Percentiles rank a stretch among this genome's conserved stretches.
Conservation (phyloP, 1,140 invertebrate genomes). For the Meloidogyne hapla region DNA sequence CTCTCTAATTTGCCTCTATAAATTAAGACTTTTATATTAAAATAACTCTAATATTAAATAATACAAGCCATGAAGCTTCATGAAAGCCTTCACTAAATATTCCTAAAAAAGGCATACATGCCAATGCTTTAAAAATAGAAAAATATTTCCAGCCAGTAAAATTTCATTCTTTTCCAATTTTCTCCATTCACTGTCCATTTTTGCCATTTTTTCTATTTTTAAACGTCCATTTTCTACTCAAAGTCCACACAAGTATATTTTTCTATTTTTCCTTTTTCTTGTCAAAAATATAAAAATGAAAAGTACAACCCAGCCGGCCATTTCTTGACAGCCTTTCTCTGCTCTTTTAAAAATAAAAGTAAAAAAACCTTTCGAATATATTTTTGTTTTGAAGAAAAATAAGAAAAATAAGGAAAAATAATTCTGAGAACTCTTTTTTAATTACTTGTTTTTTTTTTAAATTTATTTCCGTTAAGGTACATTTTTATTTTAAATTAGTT, state of each 20-base stretch:
- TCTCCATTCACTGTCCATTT: no score
- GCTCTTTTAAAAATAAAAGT: neutral
- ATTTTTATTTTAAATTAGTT: no score
- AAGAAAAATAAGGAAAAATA: neutral
- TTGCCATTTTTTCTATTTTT: neutral
- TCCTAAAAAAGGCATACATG: no score
- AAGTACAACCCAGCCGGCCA: neutral
- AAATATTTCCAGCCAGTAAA: no score
- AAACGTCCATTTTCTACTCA: neutral
- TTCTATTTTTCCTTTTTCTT: neutral
- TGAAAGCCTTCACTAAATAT: no score
- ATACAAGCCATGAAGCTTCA: no score
- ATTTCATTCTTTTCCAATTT: no score
- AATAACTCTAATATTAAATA: no score
- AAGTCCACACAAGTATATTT: neutral
- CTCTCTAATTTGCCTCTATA: no score
- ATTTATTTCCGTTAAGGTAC: no score
- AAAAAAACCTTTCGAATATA: neutral
- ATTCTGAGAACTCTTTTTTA: slow-evolving; percentile 7
- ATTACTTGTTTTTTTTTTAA: neutral
- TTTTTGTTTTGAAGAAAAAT: slow-evolving; percentile 8
- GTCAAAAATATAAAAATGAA: neutral
- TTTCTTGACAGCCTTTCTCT: neutral
- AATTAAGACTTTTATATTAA: no score
- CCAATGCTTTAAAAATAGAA: no score